A percentile compares a stretch with the other conserved stretches of the same genome.
phyloP scores from a whole-genome alignment of 30 jellyfish, hydroid and myxozoan species.

The Sanderia malayensis region DNA sequence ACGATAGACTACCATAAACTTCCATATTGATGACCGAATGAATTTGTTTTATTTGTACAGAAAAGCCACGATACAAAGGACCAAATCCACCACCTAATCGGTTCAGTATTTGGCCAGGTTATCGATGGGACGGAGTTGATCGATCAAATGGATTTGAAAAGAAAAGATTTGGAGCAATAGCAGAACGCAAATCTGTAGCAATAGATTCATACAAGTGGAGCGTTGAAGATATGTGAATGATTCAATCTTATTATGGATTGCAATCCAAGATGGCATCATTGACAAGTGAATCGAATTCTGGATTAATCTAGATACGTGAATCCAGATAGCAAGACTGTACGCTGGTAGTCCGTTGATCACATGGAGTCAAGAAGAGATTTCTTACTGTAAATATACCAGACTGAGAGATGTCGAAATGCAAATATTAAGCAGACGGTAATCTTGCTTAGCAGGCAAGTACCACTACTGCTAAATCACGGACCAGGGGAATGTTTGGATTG shows the following conservation, averaged over 20 bases:
- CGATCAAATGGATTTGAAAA: constrained; percentile 99
- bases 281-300: too few species aligned
- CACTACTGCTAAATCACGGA: too few species aligned
- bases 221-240: constrained; percentile 92
- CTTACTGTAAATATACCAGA: neutral
- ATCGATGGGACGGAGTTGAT: constrained; percentile 99
- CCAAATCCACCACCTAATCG: constrained; percentile 96
- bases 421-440: neutral
- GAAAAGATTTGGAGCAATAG: constrained; percentile 76
- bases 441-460: too few species aligned
- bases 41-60: too few species aligned
- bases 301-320: too few species aligned
- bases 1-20: too few species aligned
- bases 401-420: neutral
- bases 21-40: too few species aligned
- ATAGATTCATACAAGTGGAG: constrained; percentile 93
- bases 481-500: too few species aligned
- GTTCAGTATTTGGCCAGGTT: constrained; percentile 95
- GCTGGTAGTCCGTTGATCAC: too few species aligned
- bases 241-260: neutral
- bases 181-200: constrained; percentile 73
- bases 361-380: too few species aligned
- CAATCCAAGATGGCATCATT: too few species aligned
- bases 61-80: constrained; percentile 88
- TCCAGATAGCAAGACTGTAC: too few species aligned